A percentile compares a stretch with the other conserved stretches of the same genome.
phyloP scores from a whole-genome alignment of 2,113 vertebrate genomes.

The Micromys minutus region DNA sequence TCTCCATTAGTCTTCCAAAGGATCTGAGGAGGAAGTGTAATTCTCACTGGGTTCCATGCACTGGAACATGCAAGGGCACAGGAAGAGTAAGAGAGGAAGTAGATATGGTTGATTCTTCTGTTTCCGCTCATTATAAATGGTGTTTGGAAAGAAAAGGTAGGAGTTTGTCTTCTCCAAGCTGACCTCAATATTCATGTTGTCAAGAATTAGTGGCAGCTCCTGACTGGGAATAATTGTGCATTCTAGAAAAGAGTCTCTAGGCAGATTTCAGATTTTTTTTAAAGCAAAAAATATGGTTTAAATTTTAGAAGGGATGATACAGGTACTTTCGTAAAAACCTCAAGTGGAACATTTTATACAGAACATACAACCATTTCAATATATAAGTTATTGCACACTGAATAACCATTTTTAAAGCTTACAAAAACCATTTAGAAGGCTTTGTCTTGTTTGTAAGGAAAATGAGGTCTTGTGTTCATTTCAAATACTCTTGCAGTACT shows the following conservation, averaged over 20 bases:
- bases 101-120: not conserved
- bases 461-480: slow-evolving; percentile 61
- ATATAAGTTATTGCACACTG: slow-evolving; percentile 59
- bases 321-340: slow-evolving; percentile 63
- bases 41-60: not conserved
- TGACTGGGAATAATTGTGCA: not conserved
- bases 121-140: not conserved
- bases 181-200: not conserved
- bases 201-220: not conserved
- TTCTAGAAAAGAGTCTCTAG: not conserved
- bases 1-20: slow-evolving; percentile 1
- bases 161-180: not conserved
- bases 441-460: slow-evolving; percentile 63
- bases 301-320: slow-evolving; percentile 61
- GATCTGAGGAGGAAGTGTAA: not conserved
- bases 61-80: not conserved
- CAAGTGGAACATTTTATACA: slow-evolving; percentile 49
- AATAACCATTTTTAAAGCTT: slow-evolving; percentile 57
- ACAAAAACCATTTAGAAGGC: slow-evolving; percentile 62
- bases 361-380: slow-evolving; percentile 66
- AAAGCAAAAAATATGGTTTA: slow-evolving; percentile 62
- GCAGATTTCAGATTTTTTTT: not conserved
- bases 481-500: slow-evolving; percentile 65
- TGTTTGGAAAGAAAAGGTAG: not conserved
- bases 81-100: not conserved